Conservation (phyloP, 2,797 vertebrate species). For the Hydrocynus forskahlii region DNA sequence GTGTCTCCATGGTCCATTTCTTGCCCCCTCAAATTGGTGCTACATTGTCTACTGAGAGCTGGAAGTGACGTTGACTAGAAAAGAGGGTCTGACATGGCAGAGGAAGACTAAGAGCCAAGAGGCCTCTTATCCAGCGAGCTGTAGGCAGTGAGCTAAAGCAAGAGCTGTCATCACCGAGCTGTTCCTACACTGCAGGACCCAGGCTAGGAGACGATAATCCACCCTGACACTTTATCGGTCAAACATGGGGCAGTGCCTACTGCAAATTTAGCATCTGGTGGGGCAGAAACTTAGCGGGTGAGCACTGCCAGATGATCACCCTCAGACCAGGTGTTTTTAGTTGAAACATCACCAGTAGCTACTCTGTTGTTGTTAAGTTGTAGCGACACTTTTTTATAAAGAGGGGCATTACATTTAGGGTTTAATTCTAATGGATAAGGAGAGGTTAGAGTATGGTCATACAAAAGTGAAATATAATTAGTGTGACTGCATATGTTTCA, state of each 20-base stretch:
- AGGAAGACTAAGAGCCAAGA: neutral
- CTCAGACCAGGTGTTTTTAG: too few species aligned
- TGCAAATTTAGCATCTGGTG: too few species aligned
- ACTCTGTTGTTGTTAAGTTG: too few species aligned
- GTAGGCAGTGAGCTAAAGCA: neutral
- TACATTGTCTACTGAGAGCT: neutral
- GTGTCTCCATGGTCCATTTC: neutral
- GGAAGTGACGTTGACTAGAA: neutral
- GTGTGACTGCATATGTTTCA: too few species aligned
- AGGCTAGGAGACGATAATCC: neutral
- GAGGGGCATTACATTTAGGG: too few species aligned
- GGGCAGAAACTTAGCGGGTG: too few species aligned
- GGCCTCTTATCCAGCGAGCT: neutral
- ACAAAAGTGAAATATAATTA: too few species aligned
- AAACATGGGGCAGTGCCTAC: neutral
- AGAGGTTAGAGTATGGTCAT: too few species aligned
- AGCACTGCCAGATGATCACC: too few species aligned
- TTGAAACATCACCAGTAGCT: too few species aligned
- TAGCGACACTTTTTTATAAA: too few species aligned
- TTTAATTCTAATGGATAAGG: too few species aligned
- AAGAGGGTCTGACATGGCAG: constrained; percentile 1
- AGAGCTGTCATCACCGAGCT: constrained; percentile 5
- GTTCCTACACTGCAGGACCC: constrained; percentile 1
- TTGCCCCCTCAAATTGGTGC: neutral
- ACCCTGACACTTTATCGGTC: constrained; percentile 7